These are phyloP conservation scores for Atta colombica DNA, from an alignment of 1,140 invertebrate species.

Conservation along the genomic window DNA sequence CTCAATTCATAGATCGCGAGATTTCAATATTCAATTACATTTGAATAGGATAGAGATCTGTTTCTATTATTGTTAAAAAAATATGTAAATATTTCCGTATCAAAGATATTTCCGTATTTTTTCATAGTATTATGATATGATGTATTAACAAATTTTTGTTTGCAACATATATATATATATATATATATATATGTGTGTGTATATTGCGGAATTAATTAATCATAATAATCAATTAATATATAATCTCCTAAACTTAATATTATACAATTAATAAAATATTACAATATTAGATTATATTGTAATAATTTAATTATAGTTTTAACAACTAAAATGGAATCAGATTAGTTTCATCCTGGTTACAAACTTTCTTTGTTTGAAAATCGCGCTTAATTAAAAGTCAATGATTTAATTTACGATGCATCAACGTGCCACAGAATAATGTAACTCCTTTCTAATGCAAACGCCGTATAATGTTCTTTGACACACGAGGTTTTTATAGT, in stretches of 20 bases:
- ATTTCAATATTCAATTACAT: neutral
- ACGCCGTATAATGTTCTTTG: constrained; percentile 54
- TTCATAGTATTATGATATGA: neutral
- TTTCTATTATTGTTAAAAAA: constrained; percentile 10
- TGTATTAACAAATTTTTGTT: neutral
- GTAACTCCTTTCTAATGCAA: constrained; percentile 58
- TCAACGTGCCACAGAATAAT: constrained; percentile 13
- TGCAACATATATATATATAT: neutral
- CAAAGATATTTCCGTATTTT: neutral
- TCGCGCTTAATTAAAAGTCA: constrained; percentile 37
- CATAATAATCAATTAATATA: constrained; percentile 10
- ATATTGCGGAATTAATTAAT: neutral
- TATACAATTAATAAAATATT: no score
- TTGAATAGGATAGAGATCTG: neutral
- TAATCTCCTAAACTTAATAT: neutral
- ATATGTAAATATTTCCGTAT: neutral
- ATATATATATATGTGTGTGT: neutral
- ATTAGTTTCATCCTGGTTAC: neutral
- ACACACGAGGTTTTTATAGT: neutral
- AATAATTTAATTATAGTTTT: constrained; percentile 28
- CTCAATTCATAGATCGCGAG: neutral
- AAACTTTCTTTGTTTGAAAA: constrained; percentile 13
- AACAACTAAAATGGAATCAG: neutral
- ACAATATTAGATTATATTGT: neutral
- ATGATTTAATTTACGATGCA: constrained; percentile 47